These are phyloP conservation scores for Bathynomus jamesi DNA, from an alignment of 1,140 invertebrate species.

Conservation along the genomic window DNA sequence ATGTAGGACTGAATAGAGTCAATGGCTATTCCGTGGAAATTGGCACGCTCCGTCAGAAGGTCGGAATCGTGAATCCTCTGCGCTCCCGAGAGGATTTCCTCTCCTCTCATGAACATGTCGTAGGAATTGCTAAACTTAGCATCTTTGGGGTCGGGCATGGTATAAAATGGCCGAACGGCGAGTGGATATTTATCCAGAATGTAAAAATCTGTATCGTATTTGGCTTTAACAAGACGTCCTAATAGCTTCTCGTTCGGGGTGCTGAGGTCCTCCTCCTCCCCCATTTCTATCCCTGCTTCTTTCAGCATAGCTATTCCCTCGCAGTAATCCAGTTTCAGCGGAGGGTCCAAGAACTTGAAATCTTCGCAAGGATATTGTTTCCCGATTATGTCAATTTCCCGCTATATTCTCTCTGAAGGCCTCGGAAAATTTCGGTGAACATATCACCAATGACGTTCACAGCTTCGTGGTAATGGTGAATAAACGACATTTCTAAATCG, in stretches of 20 bases:
- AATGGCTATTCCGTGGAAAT: constrained; percentile 81
- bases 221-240: constrained; percentile 85
- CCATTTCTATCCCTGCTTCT: constrained; percentile 86
- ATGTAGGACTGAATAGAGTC: constrained; percentile 92
- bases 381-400: constrained; percentile 78
- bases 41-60: constrained; percentile 78
- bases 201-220: constrained; percentile 98
- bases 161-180: constrained; percentile 95
- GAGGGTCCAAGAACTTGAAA: constrained; percentile 90
- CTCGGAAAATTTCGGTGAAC: constrained; percentile 90
- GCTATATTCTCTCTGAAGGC: constrained; percentile 65
- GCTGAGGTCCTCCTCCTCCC: constrained; percentile 91
- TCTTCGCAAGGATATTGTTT: constrained; percentile 89
- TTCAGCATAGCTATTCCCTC: constrained; percentile 79
- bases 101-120: constrained; percentile 99
- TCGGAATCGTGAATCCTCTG: constrained; percentile 66
- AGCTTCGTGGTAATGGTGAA: constrained; percentile 93
- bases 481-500: constrained; percentile 98
- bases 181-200: constrained; percentile 98
- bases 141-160: constrained; percentile 93
- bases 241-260: constrained; percentile 95
- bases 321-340: constrained; percentile 71
- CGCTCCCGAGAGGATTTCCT: constrained; percentile 96
- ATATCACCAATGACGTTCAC: constrained; percentile 80
- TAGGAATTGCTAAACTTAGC: constrained; percentile 83